Evolutionary conservation across 2,797 vertebrate species (phyloP), one percentile per base, ranked within the genome.

Genomic region (Coendou prehensilis): DNA sequence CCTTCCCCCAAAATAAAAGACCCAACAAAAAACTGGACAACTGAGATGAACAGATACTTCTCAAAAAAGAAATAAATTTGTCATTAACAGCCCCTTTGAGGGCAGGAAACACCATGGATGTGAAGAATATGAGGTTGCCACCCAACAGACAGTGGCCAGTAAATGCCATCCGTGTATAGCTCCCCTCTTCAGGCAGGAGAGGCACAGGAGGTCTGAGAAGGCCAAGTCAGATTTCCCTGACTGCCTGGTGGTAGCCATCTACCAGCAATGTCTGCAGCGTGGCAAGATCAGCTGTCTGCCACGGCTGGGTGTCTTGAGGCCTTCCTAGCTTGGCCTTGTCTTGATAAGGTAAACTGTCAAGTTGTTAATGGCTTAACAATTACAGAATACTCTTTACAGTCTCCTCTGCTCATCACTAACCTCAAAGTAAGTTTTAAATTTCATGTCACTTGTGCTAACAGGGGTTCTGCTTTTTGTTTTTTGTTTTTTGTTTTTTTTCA

Each of bases 341-440:
- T 79, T 41, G 14, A 73, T 37, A 63, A 9, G 14, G 9, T 64
- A 37, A 96, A 89, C 71, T 92, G 54, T 69, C n/a, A 87, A 80
- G 20, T 30, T 87, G n/a, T 78, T 88, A 78, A 78, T 81, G 59
- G 56, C 23, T 93, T 92, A 20, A 56, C 76, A 84, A 69, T 50
- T 37, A 84, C 37, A 26, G 4, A 71, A 79, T 50, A 52, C 3
- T 83, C 47, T 94, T 93, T 86, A 86, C 23, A 80, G 23, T 81
- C 54, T 71, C 23, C 33, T 97, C 54, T 92, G 22, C 11, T 87
- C 23, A 84, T 89, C 28, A 28, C n/a, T 84, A 56, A 86, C 23
- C 26, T 89, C 52, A 67, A 61, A 92, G 69, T 83, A 89, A 20
- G 5, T 52, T 76, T 89, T 84, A 80, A 63, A 80, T 57, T 71